Evolutionary conservation across 2,113 vertebrate genomes (phyloP).

Genomic region (Colius striatus): DNA sequence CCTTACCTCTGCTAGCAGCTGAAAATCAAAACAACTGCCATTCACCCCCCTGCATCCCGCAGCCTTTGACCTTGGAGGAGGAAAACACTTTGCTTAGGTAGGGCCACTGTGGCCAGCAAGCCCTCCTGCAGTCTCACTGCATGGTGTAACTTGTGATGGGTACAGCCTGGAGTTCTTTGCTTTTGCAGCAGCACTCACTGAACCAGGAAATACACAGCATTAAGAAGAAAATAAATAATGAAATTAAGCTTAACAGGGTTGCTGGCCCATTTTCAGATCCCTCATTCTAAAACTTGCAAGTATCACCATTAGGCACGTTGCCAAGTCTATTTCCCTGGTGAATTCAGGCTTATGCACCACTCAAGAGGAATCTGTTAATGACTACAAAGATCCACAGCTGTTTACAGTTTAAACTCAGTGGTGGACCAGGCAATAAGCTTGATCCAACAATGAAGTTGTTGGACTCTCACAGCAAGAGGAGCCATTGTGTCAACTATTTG

Average conservation of each 20-base stretch:
- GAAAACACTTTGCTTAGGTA: background rate
- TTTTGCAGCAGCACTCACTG: constrained; percentile 35
- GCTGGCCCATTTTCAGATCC: constrained; percentile 69
- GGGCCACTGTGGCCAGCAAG: background rate
- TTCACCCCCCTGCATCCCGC: background rate
- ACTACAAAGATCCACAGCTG: constrained; percentile 73
- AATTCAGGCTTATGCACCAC: constrained; percentile 60
- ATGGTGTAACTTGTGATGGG: background rate
- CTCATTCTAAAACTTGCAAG: constrained; percentile 65
- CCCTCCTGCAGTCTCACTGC: background rate
- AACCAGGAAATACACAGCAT: constrained; percentile 19
- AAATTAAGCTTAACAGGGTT: constrained; percentile 68
- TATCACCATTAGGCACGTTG: constrained; percentile 64
- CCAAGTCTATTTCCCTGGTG: constrained; percentile 64
- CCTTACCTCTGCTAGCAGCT: background rate
- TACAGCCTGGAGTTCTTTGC: background rate
- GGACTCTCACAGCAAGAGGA: constrained; percentile 60
- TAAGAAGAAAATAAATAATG: constrained; percentile 69
- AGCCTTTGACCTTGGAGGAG: background rate
- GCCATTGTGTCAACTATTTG: constrained; percentile 58
- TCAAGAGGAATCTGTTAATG: constrained; percentile 71
- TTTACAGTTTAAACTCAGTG: constrained; percentile 68
- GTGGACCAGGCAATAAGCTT: constrained; percentile 69
- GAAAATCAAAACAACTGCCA: background rate
- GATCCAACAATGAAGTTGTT: constrained; percentile 65